Conservation (phyloP, 1,140 invertebrate genomes). For the Conopomorpha cramerella region DNA sequence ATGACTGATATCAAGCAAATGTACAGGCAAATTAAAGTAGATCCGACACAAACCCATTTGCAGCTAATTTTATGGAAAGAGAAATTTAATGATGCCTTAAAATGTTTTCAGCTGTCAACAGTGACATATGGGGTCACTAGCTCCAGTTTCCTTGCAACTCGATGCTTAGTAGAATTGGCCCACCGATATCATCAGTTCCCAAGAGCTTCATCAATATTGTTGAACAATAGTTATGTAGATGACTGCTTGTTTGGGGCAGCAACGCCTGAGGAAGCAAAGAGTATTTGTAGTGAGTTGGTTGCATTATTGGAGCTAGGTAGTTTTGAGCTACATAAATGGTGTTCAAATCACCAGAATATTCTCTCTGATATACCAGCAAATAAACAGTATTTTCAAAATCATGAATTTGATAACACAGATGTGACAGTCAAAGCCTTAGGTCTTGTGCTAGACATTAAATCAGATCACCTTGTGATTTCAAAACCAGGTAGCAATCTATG, state of each 20-base stretch:
- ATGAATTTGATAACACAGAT: constrained; percentile 2
- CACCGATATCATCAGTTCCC: constrained; percentile 4
- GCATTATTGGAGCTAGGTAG: not conserved
- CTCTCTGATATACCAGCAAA: constrained; percentile 2
- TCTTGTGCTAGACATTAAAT: no score
- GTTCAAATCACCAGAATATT: constrained; percentile 4
- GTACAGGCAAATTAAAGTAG: no score
- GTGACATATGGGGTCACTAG: constrained; percentile 16
- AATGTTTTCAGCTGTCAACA: no score
- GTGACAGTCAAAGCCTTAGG: constrained; percentile 6
- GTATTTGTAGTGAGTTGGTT: constrained; percentile 3
- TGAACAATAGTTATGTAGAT: constrained; percentile 6
- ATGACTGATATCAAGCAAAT: no score
- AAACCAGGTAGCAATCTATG: constrained; percentile 4
- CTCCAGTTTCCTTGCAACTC: constrained; percentile 11
- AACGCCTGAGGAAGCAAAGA: constrained; percentile 1
- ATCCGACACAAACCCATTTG: no score
- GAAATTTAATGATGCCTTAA: no score
- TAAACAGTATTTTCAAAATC: not conserved
- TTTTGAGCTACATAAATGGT: constrained; percentile 9
- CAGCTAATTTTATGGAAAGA: no score
- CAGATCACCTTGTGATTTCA: no score
- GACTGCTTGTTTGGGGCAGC: constrained; percentile 1
- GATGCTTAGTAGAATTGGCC: constrained; percentile 6
- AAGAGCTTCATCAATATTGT: constrained; percentile 2